These are phyloP conservation scores for Delichon dasypus DNA, from an alignment of 2,797 vertebrate genomes.

Conservation along the genomic window DNA sequence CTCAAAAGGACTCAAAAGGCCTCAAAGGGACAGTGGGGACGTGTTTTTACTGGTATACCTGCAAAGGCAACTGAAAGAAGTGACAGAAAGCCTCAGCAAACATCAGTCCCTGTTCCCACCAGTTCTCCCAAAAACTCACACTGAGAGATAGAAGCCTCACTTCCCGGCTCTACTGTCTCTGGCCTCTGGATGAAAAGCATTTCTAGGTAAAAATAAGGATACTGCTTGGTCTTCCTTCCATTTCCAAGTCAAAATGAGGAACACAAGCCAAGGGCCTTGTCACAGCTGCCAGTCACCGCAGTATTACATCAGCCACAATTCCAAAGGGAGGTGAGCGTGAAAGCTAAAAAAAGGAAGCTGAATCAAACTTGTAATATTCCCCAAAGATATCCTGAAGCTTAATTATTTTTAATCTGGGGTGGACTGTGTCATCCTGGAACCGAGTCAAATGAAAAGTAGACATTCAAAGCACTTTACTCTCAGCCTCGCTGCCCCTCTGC, in stretches of 20 bases:
- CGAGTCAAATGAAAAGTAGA: conserved; percentile 47
- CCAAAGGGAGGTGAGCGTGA: not conserved
- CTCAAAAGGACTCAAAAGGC: not conserved
- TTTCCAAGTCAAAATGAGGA: not conserved
- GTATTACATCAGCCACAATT: not conserved
- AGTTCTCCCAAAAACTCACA: not conserved
- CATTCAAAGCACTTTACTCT: conserved; percentile 26
- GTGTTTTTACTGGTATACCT: not conserved
- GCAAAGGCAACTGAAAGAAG: not conserved
- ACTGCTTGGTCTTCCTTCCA: not conserved
- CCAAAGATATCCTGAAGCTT: not conserved
- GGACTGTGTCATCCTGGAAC: conserved; percentile 30
- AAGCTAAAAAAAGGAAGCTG: not conserved
- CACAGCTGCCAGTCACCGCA: not conserved
- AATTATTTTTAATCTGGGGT: conserved; percentile 33
- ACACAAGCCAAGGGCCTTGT: not conserved
- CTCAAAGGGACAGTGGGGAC: not conserved
- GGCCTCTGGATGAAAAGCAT: not conserved
- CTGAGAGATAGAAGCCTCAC: not conserved
- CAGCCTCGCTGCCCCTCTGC: conserved; percentile 18
- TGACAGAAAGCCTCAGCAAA: not conserved
- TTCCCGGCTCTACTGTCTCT: not conserved
- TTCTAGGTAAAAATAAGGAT: not conserved
- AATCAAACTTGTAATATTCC: not conserved
- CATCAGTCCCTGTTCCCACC: not conserved